A percentile compares a stretch with the other conserved stretches of the same genome.
These are phyloP conservation scores for Tachysurus vachellii DNA, from an alignment of 2,113 vertebrate species.

Conservation along the genomic window DNA sequence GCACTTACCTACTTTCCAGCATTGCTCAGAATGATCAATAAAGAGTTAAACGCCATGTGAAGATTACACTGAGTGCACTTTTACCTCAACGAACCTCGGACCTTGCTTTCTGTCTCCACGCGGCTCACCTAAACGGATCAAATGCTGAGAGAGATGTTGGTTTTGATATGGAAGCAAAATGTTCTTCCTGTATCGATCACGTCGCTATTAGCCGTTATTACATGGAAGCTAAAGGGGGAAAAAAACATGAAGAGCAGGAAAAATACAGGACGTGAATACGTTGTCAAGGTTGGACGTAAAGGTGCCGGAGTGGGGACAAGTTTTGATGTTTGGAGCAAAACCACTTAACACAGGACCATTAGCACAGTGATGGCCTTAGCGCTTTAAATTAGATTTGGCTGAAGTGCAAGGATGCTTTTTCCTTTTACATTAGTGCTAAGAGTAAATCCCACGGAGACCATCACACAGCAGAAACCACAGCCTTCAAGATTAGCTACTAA, in stretches of 20 bases:
- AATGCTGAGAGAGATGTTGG: neutral
- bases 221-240: too few species aligned
- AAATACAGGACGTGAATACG: neutral
- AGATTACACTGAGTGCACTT: conserved; percentile 7
- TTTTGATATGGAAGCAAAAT: neutral
- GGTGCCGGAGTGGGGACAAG: neutral
- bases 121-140: conserved; percentile 9
- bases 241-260: neutral
- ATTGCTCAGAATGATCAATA: neutral
- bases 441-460: neutral
- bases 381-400: neutral
- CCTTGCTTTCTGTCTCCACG: neutral
- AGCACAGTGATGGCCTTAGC: neutral
- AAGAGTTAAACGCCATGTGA: neutral
- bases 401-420: neutral
- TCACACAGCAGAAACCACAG: neutral
- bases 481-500: neutral
- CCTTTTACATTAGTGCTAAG: conserved; percentile 8
- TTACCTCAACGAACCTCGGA: neutral
- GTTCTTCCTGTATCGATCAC: conserved; percentile 11
- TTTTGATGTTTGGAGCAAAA: conserved; percentile 22
- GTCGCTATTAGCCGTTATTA: neutral
- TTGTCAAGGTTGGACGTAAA: neutral
- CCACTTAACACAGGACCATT: conserved; percentile 27
- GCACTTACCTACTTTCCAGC: conserved; percentile 17